These are phyloP conservation scores for Anoplophora glabripennis DNA, from an alignment of 1,140 invertebrate species.

Conservation along the genomic window DNA sequence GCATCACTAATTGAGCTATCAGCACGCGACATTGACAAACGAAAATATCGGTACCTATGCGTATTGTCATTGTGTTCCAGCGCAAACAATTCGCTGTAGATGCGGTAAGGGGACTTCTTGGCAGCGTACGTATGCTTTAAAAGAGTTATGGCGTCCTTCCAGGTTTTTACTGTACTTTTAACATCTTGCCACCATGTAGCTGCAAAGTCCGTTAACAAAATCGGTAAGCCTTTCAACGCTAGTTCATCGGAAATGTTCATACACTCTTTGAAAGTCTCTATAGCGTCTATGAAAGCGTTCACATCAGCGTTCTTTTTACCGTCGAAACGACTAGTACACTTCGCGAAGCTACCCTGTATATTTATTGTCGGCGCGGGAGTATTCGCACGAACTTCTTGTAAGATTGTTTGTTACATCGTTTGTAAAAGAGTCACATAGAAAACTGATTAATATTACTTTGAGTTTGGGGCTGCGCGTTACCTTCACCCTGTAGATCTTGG, in stretches of 20 bases:
- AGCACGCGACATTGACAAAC: too few relatives aligned
- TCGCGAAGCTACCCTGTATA: constrained; percentile 1
- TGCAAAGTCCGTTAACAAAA: constrained; percentile 47
- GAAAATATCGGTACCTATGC: too few relatives aligned
- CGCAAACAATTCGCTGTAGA: not conserved
- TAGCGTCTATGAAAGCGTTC: constrained; percentile 17
- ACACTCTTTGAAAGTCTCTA: constrained; percentile 14
- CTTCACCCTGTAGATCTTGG: too few relatives aligned
- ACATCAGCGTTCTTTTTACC: constrained; percentile 14
- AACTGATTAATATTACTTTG: too few relatives aligned
- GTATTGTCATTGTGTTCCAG: not conserved
- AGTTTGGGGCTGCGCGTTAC: too few relatives aligned
- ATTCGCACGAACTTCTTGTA: not conserved
- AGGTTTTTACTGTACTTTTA: constrained; percentile 24
- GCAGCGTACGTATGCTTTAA: not conserved
- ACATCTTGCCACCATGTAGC: constrained; percentile 52
- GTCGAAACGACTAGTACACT: constrained; percentile 9
- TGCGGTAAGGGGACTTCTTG: not conserved
- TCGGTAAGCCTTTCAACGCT: constrained; percentile 46
- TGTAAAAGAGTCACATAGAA: too few relatives aligned
- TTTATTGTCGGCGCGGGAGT: too few relatives aligned
- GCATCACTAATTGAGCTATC: too few relatives aligned
- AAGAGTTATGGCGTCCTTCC: constrained; percentile 15
- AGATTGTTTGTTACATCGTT: not conserved
- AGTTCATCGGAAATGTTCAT: constrained; percentile 45